A percentile compares a stretch with the other conserved stretches of the same genome.
phyloP scores from a whole-genome alignment of 2,797 vertebrate species.

The Leptoclinus maculatus region DNA sequence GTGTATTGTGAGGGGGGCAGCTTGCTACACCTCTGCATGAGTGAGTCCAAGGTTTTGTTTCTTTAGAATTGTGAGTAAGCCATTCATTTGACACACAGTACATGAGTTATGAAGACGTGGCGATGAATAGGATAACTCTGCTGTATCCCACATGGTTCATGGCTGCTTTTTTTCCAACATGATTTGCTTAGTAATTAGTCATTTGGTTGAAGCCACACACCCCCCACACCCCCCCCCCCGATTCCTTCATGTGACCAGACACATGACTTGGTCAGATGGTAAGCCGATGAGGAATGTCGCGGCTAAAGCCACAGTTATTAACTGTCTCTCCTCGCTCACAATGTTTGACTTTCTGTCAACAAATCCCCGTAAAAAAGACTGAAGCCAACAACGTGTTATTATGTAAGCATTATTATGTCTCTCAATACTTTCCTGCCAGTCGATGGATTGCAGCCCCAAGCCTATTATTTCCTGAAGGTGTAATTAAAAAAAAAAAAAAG shows the following conservation, averaged over 20 bases:
- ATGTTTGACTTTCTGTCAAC: not conserved
- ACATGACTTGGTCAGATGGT: constrained; percentile 43
- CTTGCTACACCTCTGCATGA: constrained; percentile 8
- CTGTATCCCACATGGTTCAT: not conserved
- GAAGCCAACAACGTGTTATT: not conserved
- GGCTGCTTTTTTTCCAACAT: constrained; percentile 5
- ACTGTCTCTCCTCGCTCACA: not conserved
- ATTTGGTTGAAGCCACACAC: not conserved
- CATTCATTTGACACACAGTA: not conserved
- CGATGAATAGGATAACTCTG: constrained; percentile 2
- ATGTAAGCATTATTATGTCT: not conserved
- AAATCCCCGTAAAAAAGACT: not conserved
- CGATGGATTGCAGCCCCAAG: not conserved
- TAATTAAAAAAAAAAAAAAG: not conserved
- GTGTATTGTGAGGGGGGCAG: constrained; percentile 19
- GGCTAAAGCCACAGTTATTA: not conserved
- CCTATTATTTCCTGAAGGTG: not conserved
- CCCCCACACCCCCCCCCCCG: too few species aligned
- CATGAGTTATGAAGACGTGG: not conserved
- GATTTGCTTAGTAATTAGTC: not conserved
- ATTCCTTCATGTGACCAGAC: constrained; percentile 28
- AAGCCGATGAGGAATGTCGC: constrained; percentile 54
- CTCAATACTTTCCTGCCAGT: not conserved
- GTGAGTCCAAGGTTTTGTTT: not conserved
- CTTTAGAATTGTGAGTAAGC: not conserved